phyloP scores from a whole-genome alignment of 2,888 invertebrate genomes.

The Apotomis betuletana region DNA sequence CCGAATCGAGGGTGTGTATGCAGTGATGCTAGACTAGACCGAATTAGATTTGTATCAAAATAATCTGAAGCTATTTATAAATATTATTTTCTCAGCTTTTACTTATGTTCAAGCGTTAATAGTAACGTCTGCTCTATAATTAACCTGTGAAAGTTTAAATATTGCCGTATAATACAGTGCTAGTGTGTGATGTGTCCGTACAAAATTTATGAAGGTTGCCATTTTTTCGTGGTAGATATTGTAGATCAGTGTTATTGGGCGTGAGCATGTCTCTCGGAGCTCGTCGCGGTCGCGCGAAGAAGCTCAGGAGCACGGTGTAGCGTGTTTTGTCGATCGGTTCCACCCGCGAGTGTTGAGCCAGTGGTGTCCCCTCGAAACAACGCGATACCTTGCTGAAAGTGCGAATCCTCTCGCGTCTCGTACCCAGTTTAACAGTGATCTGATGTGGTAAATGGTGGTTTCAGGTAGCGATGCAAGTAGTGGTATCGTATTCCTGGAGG shows the following conservation, averaged over 20 bases:
- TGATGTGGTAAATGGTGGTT: conserved; percentile 61
- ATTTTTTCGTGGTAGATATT: conserved; percentile 79
- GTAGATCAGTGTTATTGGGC: conserved; percentile 73
- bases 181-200: conserved; percentile 71
- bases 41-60: conserved; percentile 83
- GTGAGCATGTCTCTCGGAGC: conserved; percentile 59
- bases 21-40: conserved; percentile 77
- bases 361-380: conserved; percentile 15
- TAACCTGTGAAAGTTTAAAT: conserved; percentile 83
- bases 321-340: conserved; percentile 44
- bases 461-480: conserved; percentile 78
- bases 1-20: conserved; percentile 82
- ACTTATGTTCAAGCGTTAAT: conserved; percentile 83
- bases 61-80: conserved; percentile 84
- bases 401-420: neutral
- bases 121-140: conserved; percentile 83
- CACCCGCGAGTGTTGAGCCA: conserved; percentile 44
- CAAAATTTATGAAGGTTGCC: conserved; percentile 79
- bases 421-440: conserved; percentile 20
- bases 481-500: conserved; percentile 80
- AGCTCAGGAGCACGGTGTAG: conserved; percentile 50
- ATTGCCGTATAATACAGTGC: conserved; percentile 79
- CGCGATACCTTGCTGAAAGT: conserved; percentile 30
- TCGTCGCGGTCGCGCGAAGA: conserved; percentile 51
- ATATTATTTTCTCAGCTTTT: conserved; percentile 84